A percentile compares a stretch with the other conserved stretches of the same genome.
Evolutionary conservation across 2,797 vertebrate species (phyloP).

Genomic region (Macrochelys suwanniensis): DNA sequence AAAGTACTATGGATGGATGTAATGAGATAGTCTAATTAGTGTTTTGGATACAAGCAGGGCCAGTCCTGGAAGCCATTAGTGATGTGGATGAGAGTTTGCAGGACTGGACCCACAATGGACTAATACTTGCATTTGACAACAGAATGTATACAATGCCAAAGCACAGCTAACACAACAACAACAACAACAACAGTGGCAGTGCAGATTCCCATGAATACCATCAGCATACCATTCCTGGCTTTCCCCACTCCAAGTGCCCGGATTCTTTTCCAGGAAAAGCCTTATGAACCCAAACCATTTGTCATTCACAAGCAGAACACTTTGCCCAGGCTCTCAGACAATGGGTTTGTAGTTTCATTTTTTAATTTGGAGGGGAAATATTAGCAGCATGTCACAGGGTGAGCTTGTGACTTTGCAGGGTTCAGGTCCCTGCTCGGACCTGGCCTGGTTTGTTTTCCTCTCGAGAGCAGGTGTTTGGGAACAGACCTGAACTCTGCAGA

Average conservation of each 20-base stretch:
- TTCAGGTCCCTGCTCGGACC: no score
- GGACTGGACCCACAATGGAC: not conserved
- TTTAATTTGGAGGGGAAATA: no score
- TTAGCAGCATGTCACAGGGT: no score
- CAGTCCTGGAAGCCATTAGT: not conserved
- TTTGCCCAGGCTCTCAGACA: no score
- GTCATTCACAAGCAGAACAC: no score
- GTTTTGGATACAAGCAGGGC: not conserved
- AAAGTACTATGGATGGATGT: not conserved
- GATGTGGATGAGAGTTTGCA: not conserved
- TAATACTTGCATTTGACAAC: not conserved
- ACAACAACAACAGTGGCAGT: no score
- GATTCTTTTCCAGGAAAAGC: not conserved
- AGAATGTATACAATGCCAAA: not conserved
- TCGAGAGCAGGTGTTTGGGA: no score
- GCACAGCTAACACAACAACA: not conserved
- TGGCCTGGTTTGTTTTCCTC: no score
- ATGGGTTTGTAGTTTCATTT: no score
- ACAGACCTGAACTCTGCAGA: no score
- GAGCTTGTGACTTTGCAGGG: no score
- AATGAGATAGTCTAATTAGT: not conserved
- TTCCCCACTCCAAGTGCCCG: not conserved
- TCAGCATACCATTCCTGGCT: not conserved
- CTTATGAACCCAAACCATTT: not conserved
- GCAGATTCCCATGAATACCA: not conserved